These are phyloP conservation scores for silkworm (Bombyx mori) DNA, from an alignment of 1,140 invertebrate species.

Conservation along the genomic window ASM3026992v2 NC_085117.1:15785501-15786000, in stretches of 20 bases:
- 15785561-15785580: too few relatives aligned
- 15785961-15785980: conserved; percentile 60
- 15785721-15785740: conserved; percentile 82
- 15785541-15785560: too few relatives aligned
- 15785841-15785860: conserved; percentile 57
- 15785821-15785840: conserved; percentile 72
- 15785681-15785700: conserved; percentile 69
- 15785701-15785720: conserved; percentile 78
- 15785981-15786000: conserved; percentile 33
- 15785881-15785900: conserved; percentile 45
- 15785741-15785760: conserved; percentile 78
- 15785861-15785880: conserved; percentile 46
- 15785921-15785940: conserved; percentile 71
- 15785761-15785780: conserved; percentile 76
- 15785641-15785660: neutral
- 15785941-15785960: conserved; percentile 69
- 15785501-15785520: too few relatives aligned
- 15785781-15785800: conserved; percentile 79
- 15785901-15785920: conserved; percentile 66
- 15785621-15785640: too few relatives aligned
- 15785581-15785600: too few relatives aligned
- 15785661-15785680: neutral
- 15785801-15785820: conserved; percentile 74
- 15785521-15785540: too few relatives aligned
- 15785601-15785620: too few relatives aligned